These are phyloP conservation scores for Syritta pipiens DNA, from an alignment of 2,888 invertebrate species.

Conservation along the genomic window DNA sequence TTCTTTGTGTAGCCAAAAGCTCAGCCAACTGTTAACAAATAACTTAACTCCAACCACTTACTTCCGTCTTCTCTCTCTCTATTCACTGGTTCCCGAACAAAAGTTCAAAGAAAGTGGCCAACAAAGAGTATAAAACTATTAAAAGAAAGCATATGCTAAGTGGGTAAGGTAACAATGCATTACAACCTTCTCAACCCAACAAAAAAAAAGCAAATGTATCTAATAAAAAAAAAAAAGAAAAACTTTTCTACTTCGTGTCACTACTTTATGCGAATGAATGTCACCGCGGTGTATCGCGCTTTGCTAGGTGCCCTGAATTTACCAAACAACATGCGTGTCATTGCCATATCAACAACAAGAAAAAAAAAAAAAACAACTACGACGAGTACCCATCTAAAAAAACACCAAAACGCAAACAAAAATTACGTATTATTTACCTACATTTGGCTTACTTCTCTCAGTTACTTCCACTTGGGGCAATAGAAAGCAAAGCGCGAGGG, in stretches of 20 bases:
- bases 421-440: constrained; percentile 22
- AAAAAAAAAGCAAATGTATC: too few relatives aligned
- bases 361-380: constrained; percentile 2
- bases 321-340: constrained; percentile 14
- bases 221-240: too few relatives aligned
- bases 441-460: neutral
- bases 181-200: too few relatives aligned
- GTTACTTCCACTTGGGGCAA: neutral
- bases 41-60: neutral
- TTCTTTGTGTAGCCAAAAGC: too few relatives aligned
- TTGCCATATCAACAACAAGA: constrained; percentile 32
- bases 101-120: neutral
- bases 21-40: too few relatives aligned
- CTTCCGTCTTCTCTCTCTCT: too few relatives aligned
- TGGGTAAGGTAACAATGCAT: neutral
- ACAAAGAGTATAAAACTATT: too few relatives aligned
- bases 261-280: neutral
- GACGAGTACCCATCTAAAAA: neutral
- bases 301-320: neutral
- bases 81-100: too few relatives aligned
- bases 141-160: neutral
- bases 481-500: too few relatives aligned
- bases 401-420: constrained; percentile 20
- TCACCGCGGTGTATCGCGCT: neutral
- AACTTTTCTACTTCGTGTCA: neutral